Evolutionary conservation across 2,113 vertebrate species (phyloP).

Genomic region (Tyto alba): DNA sequence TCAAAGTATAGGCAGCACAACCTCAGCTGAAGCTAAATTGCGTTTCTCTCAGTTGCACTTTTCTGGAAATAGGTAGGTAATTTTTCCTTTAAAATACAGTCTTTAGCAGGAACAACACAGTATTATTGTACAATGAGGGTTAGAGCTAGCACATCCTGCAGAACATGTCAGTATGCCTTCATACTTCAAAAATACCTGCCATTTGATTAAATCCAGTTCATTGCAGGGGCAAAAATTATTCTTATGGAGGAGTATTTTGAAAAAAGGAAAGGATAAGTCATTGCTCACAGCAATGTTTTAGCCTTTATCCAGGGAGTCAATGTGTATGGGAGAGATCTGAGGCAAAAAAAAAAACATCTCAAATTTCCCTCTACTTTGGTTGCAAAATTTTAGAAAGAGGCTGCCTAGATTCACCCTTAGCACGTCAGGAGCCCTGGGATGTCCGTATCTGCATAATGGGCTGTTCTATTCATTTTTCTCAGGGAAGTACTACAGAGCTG

Average conservation of each 20-base stretch:
- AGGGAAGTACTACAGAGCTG: background rate
- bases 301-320: background rate
- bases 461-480: background rate
- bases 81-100: background rate
- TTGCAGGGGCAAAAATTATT: background rate
- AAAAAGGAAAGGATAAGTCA: background rate
- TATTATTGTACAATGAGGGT: background rate
- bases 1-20: background rate
- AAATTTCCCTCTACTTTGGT: background rate
- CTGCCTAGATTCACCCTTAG: background rate
- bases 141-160: background rate
- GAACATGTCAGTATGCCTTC: background rate
- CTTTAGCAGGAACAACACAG: background rate
- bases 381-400: background rate
- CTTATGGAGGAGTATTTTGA: background rate
- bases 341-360: background rate
- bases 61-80: background rate
- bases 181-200: background rate
- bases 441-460: background rate
- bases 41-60: background rate
- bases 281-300: background rate
- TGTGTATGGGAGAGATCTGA: background rate
- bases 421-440: background rate
- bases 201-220: background rate
- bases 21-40: background rate